Evolutionary conservation across 2,113 vertebrate genomes (phyloP).

Genomic region (Toxotes chatareus): DNA sequence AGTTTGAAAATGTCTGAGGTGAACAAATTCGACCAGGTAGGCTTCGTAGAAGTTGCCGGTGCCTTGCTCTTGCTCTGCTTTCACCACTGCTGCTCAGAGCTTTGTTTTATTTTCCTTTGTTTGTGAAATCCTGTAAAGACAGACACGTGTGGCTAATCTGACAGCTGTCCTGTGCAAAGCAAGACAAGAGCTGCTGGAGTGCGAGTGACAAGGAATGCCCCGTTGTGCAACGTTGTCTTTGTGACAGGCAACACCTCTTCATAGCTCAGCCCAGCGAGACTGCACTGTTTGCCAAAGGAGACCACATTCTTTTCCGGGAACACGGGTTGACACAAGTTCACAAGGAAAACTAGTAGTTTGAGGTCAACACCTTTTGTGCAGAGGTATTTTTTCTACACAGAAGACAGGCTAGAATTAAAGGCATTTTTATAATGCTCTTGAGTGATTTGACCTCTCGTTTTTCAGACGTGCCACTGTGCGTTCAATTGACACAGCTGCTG

Average conservation of each 20-base stretch:
- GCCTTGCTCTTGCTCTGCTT: neutral
- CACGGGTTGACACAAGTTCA: slow-evolving; percentile 53
- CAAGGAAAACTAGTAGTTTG: slow-evolving; percentile 34
- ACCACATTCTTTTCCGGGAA: slow-evolving; percentile 35
- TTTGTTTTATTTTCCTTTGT: neutral
- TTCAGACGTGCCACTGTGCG: slow-evolving; percentile 32
- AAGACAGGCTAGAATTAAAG: slow-evolving; percentile 46
- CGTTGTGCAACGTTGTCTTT: slow-evolving; percentile 49
- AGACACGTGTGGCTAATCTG: slow-evolving; percentile 44
- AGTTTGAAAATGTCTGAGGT: neutral
- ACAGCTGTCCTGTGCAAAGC: slow-evolving; percentile 37
- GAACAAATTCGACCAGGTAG: slow-evolving; percentile 23
- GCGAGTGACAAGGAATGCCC: slow-evolving; percentile 52
- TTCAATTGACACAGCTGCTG: slow-evolving; percentile 74
- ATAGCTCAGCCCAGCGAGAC: slow-evolving; percentile 25
- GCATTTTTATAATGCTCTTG: slow-evolving; percentile 54
- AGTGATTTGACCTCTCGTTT: slow-evolving; percentile 68
- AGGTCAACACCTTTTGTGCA: slow-evolving; percentile 64
- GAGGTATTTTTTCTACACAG: slow-evolving; percentile 30
- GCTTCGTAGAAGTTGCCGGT: neutral
- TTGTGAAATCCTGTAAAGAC: slow-evolving; percentile 38
- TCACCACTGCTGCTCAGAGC: neutral
- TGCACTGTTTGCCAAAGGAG: slow-evolving; percentile 49
- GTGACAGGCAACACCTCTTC: slow-evolving; percentile 50
- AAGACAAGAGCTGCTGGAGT: neutral